Evolutionary conservation across 2,797 vertebrate species (phyloP).

Genomic region (Corythornis leucogaster): DNA sequence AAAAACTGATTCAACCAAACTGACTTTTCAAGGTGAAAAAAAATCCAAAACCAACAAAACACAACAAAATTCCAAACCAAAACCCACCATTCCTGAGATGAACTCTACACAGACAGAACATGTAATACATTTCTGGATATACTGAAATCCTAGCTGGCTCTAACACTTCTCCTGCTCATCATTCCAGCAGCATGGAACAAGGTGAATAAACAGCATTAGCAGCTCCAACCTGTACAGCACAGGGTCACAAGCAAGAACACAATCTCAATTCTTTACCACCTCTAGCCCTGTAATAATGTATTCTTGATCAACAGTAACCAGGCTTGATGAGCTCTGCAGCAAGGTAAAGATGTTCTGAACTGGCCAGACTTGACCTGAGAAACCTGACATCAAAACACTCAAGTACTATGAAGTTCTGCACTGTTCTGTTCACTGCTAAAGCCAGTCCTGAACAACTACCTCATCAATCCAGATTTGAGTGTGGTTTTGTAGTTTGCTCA

Average conservation of each 20-base stretch:
- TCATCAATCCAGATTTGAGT: neutral
- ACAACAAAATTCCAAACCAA: neutral
- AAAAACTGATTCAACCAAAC: neutral
- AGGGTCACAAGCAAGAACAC: neutral
- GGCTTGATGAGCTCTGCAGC: neutral
- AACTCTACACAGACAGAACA: neutral
- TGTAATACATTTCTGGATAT: neutral
- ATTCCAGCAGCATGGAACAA: neutral
- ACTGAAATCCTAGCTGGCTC: neutral
- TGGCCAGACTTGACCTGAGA: neutral
- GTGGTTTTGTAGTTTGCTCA: neutral
- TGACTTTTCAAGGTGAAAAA: neutral
- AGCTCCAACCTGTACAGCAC: neutral
- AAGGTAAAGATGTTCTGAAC: neutral
- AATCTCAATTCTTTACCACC: neutral
- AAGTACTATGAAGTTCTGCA: neutral
- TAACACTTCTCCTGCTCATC: neutral
- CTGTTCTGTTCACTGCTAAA: neutral
- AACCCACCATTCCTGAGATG: neutral
- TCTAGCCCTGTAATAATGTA: neutral
- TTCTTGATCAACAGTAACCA: neutral
- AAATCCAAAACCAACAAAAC: neutral
- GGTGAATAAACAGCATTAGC: neutral
- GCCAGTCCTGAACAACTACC: neutral
- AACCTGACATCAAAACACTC: neutral